phyloP scores from a whole-genome alignment of 2,113 vertebrate species.

The Clarias gariepinus region DNA sequence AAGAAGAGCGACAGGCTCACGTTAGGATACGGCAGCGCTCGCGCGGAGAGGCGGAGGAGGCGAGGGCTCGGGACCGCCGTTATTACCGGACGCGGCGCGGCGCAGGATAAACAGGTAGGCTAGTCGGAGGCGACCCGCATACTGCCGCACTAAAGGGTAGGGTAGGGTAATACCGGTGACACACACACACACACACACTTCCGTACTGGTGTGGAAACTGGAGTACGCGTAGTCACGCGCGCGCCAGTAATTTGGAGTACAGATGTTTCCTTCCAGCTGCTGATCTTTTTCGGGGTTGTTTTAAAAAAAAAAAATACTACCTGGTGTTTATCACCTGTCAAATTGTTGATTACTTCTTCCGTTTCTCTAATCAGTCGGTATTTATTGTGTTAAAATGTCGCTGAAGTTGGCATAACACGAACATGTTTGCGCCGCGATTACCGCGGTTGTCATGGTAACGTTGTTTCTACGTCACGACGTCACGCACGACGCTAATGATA shows the following conservation, averaged over 20 bases:
- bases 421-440: not conserved
- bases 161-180: not conserved
- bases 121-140: not conserved
- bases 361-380: not conserved
- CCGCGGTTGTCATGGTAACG: conserved; percentile 20
- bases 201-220: not conserved
- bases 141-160: not conserved
- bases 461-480: conserved; percentile 10
- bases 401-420: not conserved
- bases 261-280: conserved; percentile 5
- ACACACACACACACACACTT: not conserved
- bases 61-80: not conserved
- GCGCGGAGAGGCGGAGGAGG: not conserved
- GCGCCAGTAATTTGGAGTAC: too few relatives aligned
- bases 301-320: not conserved
- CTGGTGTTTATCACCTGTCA: too few relatives aligned
- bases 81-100: conserved; percentile 14
- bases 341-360: not conserved
- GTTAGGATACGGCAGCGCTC: conserved; percentile 3
- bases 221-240: not conserved
- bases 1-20: not conserved
- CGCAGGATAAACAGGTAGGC: conserved; percentile 16
- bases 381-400: not conserved
- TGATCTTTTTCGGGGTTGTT: not conserved
- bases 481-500: not conserved